These are phyloP conservation scores for Polydesmus complanatus DNA, from an alignment of 2,888 invertebrate species.

Conservation along the genomic window DNA sequence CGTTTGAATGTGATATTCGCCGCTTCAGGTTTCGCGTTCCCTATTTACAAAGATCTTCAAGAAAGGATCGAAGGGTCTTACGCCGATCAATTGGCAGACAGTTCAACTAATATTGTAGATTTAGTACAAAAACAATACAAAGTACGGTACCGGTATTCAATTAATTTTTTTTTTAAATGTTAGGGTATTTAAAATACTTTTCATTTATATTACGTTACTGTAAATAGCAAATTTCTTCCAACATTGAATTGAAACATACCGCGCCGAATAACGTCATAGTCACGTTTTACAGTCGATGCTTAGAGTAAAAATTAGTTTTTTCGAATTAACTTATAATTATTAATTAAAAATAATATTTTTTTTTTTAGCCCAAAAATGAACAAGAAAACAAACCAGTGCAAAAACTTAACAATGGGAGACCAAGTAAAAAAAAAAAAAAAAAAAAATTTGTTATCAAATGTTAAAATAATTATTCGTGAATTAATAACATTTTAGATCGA, in stretches of 20 bases:
- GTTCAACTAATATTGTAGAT: conserved; percentile 92
- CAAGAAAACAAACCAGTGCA: conserved; percentile 57
- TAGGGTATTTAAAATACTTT: not conserved
- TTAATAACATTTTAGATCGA: conserved; percentile 26
- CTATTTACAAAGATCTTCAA: conserved; percentile 67
- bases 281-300: conserved; percentile 54
- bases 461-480: not conserved
- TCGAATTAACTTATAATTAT: conserved; percentile 29
- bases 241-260: conserved; percentile 82
- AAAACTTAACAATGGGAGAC: conserved; percentile 77
- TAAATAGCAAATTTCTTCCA: conserved; percentile 74
- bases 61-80: conserved; percentile 85
- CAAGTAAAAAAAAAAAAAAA: conserved; percentile 50
- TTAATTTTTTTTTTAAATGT: not conserved
- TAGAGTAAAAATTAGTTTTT: conserved; percentile 26
- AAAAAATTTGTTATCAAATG: not conserved
- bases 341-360: conserved; percentile 37
- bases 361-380: conserved; percentile 40
- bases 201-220: conserved; percentile 13
- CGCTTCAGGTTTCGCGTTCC: conserved; percentile 71
- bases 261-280: conserved; percentile 69
- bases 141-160: conserved; percentile 33
- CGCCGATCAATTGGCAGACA: conserved; percentile 72
- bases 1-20: conserved; percentile 96
- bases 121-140: conserved; percentile 81